Percentiles rank a stretch among this genome's conserved stretches.
Evolutionary conservation across 2,888 invertebrate genomes (phyloP).

Genomic region (Pterostichus madidus): DNA sequence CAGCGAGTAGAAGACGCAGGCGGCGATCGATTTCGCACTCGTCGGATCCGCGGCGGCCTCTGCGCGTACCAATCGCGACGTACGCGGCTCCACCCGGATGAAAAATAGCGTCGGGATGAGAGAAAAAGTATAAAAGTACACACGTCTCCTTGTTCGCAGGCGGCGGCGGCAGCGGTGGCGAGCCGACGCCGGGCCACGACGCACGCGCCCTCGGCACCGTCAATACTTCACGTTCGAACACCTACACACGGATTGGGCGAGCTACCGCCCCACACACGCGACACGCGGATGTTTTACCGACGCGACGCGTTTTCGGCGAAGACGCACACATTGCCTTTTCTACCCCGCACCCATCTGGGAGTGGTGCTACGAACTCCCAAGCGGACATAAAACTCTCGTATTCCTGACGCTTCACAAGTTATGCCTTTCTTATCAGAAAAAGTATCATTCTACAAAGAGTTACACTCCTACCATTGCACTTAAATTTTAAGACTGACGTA

Average conservation of each 20-base stretch:
- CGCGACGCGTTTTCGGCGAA: too few relatives aligned
- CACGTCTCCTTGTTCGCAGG: constrained; percentile 69
- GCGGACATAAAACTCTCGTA: too few relatives aligned
- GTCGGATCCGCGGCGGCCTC: constrained; percentile 13
- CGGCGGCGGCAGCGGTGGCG: too few relatives aligned
- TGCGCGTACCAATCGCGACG: constrained; percentile 54
- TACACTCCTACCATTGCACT: neutral
- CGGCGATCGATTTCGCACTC: constrained; percentile 72
- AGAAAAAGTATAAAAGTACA: constrained; percentile 76
- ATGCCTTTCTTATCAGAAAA: neutral
- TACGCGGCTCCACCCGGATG: constrained; percentile 76
- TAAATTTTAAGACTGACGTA: neutral
- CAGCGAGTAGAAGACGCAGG: constrained; percentile 69
- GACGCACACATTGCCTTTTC: neutral
- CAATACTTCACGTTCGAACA: constrained; percentile 77
- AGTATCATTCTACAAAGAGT: constrained; percentile 4
- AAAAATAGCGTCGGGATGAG: constrained; percentile 76
- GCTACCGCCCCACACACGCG: constrained; percentile 32
- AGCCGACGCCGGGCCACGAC: constrained; percentile 70
- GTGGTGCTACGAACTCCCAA: too few relatives aligned
- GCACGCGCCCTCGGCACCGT: constrained; percentile 75
- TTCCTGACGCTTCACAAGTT: neutral
- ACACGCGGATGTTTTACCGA: constrained; percentile 5
- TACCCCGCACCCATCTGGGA: too few relatives aligned
- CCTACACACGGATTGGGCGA: constrained; percentile 76